Percentiles rank a stretch among this genome's conserved stretches.
phyloP scores from a whole-genome alignment of 1,140 invertebrate genomes.

The Hydropsyche tenuis region DNA sequence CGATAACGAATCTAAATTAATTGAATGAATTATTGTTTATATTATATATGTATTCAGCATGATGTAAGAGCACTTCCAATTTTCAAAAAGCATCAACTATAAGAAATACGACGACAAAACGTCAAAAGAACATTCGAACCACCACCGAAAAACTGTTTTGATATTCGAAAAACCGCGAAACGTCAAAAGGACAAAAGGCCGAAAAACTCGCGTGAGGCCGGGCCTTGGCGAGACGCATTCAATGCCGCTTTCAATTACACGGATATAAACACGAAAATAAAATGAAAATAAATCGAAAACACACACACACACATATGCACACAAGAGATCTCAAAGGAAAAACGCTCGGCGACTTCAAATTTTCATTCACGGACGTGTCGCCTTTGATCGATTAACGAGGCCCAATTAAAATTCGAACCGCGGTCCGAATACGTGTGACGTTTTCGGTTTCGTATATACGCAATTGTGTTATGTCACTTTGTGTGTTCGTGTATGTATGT shows the following conservation, averaged over 20 bases:
- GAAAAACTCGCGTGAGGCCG: constrained; percentile 14
- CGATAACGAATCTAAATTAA: too few species aligned
- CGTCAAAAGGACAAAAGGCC: constrained; percentile 1
- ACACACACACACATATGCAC: too few species aligned
- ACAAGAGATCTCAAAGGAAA: not conserved
- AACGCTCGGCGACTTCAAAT: not conserved
- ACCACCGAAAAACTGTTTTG: too few species aligned
- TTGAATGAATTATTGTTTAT: too few species aligned
- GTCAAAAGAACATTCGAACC: not conserved
- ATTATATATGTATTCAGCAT: too few species aligned
- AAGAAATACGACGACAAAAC: not conserved
- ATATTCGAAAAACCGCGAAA: too few species aligned
- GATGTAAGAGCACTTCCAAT: too few species aligned
- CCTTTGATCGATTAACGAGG: constrained; percentile 17
- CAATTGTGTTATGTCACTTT: too few species aligned
- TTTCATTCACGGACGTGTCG: constrained; percentile 15
- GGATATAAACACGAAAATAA: not conserved
- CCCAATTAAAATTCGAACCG: constrained; percentile 11
- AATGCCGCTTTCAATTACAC: constrained; percentile 18
- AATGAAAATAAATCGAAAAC: too few species aligned
- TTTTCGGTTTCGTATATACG: not conserved
- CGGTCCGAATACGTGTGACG: not conserved
- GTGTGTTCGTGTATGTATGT: too few species aligned
- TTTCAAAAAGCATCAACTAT: too few species aligned
- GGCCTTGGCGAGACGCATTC: constrained; percentile 1